Base-by-base conservation (phyloP, 2,797 vertebrate genomes). In the Scarus forsteni region DNA sequence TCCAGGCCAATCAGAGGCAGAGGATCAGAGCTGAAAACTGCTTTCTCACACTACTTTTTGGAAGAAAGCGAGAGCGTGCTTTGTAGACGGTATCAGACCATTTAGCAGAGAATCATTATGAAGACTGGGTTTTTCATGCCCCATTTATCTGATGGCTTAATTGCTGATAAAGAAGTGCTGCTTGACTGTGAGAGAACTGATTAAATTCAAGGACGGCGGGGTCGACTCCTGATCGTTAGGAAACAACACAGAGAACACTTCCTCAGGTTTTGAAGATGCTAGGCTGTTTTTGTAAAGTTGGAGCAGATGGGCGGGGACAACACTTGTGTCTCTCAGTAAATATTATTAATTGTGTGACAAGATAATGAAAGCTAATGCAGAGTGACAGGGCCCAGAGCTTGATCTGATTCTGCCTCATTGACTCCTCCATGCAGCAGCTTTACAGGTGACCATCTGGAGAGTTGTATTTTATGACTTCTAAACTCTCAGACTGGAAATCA, bases 101-200 rank as follows among this genome's bases (percentile, higher is more conserved):
- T 77, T 85, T 81, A 85, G 67, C 80, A 60, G 60, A 68, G 76
- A 84, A 69, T 87, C 77, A 76, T 84, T 66, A 70, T 68, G 66
- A 40, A 79, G 75, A 79, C 70, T 6, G 35, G 16, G 11, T 34
- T 70, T 87, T 87, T 78, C 59, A 81, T 68, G 83, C 71, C 70
- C 83, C 77, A 81, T 92, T 90, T 85, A 73, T 86, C 84, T 84
- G 77, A 92, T 80, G 86, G 64, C 79, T 85, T 92, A 87, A 91
- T 87, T 86, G 74, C 86, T 85, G 85, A 87, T 86, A 73, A 80
- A 84, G 79, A 77, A 60, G 73, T 55, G 60, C 65, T 44, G 62
- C 73, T 73, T 66, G 70, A 88, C 88, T 83, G 49, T 64, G 78
- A 89, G 88, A 79, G 73, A 85, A 51, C 50, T 56, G 70, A 88